Percentiles rank a stretch among this genome's conserved stretches.
Evolutionary conservation across 2,113 vertebrate species (phyloP).

Genomic region (Marmota flaviventris): DNA sequence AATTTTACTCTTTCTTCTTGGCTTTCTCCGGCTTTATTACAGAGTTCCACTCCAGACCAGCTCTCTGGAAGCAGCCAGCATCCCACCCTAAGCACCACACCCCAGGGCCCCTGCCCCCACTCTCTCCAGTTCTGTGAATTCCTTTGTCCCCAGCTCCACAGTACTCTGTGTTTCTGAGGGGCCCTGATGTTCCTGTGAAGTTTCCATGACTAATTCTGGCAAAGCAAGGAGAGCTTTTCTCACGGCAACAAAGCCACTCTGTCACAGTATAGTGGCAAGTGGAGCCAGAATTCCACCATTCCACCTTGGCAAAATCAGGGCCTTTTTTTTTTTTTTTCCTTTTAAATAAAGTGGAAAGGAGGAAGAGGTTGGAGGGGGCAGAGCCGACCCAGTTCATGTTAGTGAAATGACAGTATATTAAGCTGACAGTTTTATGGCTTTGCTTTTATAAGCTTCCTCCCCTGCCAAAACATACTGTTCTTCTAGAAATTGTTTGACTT

Average conservation of each 20-base stretch:
- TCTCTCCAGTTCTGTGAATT: constrained; percentile 39
- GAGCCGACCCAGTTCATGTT: constrained; percentile 29
- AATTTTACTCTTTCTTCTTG: not conserved
- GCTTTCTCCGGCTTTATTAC: not conserved
- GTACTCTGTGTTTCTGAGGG: constrained; percentile 3
- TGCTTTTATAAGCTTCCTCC: constrained; percentile 7
- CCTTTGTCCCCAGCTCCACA: constrained; percentile 55
- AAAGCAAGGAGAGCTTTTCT: constrained; percentile 60
- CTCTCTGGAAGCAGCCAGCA: not conserved
- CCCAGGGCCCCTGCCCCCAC: not conserved
- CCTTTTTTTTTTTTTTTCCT: not conserved
- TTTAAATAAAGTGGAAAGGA: constrained; percentile 26
- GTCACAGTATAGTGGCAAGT: constrained; percentile 48
- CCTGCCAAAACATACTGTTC: constrained; percentile 68
- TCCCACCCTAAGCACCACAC: not conserved
- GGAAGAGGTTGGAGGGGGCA: constrained; percentile 17
- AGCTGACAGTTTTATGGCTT: constrained; percentile 64
- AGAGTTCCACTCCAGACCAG: not conserved
- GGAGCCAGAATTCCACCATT: constrained; percentile 68
- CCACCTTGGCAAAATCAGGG: constrained; percentile 57
- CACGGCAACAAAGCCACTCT: constrained; percentile 33
- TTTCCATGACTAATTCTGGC: constrained; percentile 79
- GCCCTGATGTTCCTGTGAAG: constrained; percentile 56
- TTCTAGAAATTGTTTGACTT: constrained; percentile 69
- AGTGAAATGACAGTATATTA: constrained; percentile 36